Evolutionary conservation across 1,140 invertebrate genomes (phyloP).

Genomic region (Nasonia vitripennis): DNA sequence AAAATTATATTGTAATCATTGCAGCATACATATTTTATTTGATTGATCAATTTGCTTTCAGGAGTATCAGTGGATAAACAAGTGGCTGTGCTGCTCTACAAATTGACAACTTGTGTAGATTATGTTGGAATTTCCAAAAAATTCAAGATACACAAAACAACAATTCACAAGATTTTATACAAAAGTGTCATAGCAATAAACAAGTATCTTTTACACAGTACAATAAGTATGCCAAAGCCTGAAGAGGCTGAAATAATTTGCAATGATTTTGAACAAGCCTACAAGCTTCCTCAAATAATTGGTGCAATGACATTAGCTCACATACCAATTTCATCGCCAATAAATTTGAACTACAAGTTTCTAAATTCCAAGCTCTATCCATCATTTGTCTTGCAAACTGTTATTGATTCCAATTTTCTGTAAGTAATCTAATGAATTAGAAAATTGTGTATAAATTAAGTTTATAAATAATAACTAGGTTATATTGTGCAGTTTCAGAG

Average conservation of each 20-base stretch:
- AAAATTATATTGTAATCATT: background rate
- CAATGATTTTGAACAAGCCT: constrained; percentile 53
- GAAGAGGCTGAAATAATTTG: constrained; percentile 57
- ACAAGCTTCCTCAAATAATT: constrained; percentile 59
- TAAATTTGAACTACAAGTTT: constrained; percentile 55
- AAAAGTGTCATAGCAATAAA: constrained; percentile 58
- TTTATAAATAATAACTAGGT: constrained; percentile 20
- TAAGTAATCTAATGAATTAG: constrained; percentile 46
- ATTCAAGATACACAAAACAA: constrained; percentile 62
- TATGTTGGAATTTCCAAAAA: constrained; percentile 58
- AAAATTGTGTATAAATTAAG: constrained; percentile 1
- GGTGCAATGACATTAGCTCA: constrained; percentile 59
- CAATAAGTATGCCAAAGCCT: constrained; percentile 59
- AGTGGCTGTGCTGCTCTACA: constrained; percentile 50
- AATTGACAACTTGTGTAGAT: constrained; percentile 49
- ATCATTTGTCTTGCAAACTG: constrained; percentile 60
- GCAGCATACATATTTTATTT: background rate
- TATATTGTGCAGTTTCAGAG: constrained; percentile 57
- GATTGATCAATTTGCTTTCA: constrained; percentile 16
- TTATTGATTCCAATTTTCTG: constrained; percentile 60
- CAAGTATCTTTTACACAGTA: constrained; percentile 56
- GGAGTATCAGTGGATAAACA: constrained; percentile 48
- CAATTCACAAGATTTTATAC: constrained; percentile 60
- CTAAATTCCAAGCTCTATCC: constrained; percentile 59
- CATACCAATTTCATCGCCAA: constrained; percentile 53